Evolutionary conservation across 64 coral and sea anemone genomes (phyloP).

Genomic region (Montipora efflorescens): DNA sequence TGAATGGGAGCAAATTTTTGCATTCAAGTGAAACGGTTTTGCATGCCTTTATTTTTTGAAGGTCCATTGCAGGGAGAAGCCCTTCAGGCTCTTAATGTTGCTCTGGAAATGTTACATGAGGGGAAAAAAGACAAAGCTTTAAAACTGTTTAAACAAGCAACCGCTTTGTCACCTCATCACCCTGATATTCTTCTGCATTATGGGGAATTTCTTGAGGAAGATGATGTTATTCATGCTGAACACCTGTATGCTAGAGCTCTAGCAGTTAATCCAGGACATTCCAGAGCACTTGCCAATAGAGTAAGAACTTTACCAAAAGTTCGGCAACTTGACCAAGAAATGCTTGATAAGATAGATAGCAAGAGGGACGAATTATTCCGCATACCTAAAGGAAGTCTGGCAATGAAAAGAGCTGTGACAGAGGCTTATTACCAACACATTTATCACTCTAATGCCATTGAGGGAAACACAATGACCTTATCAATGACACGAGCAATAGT

Average conservation of each 20-base stretch:
- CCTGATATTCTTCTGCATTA: conserved; percentile 92
- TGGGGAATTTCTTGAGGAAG: conserved; percentile 93
- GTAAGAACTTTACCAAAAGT: conserved; percentile 96
- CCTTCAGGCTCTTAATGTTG: conserved; percentile 78
- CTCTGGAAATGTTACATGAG: conserved; percentile 83
- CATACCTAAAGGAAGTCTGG: conserved; percentile 81
- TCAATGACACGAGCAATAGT: conserved; percentile 98
- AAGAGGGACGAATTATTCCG: conserved; percentile 88
- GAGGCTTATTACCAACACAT: conserved; percentile 99
- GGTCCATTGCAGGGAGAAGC: conserved; percentile 90
- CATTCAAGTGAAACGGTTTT: too few relatives aligned
- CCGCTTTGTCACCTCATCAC: conserved; percentile 86
- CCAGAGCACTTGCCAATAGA: conserved; percentile 80
- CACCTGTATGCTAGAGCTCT: conserved; percentile 90
- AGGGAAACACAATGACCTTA: conserved; percentile 99
- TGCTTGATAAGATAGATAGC: conserved; percentile 89
- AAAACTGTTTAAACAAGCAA: conserved; percentile 94
- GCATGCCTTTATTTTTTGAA: conserved; percentile 42
- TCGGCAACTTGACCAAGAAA: conserved; percentile 94
- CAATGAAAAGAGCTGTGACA: conserved; percentile 88
- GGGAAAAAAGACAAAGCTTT: conserved; percentile 91
- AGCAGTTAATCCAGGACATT: conserved; percentile 74
- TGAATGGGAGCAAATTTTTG: too few relatives aligned
- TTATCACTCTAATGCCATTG: conserved; percentile 98
- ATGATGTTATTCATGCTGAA: conserved; percentile 90